phyloP scores from a whole-genome alignment of 2,113 vertebrate species.

The Cryptotis parvus region DNA sequence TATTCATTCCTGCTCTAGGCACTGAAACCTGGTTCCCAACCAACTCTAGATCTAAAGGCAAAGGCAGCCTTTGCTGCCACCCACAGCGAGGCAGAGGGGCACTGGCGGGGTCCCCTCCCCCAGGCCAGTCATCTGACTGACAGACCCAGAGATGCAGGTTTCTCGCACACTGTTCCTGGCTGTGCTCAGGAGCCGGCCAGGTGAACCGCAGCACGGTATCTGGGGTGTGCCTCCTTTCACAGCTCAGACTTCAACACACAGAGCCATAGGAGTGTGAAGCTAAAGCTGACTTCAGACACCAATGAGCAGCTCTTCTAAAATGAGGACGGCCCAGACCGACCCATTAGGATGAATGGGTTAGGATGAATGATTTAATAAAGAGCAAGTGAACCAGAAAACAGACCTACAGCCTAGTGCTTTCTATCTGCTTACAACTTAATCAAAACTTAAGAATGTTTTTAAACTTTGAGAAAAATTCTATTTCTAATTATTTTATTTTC shows the following conservation, averaged over 20 bases:
- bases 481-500: not conserved
- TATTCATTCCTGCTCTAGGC: rapidly evolving
- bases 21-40: not conserved
- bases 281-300: not conserved
- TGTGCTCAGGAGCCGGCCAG: not conserved
- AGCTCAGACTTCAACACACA: constrained; percentile 2
- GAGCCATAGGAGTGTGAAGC: not conserved
- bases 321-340: not conserved
- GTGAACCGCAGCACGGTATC: not conserved
- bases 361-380: not conserved
- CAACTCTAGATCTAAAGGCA: not conserved
- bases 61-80: not conserved
- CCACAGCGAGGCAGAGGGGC: too few relatives aligned
- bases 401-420: not conserved
- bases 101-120: too few relatives aligned
- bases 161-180: not conserved
- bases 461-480: not conserved
- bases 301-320: not conserved
- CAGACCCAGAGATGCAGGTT: not conserved
- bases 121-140: not conserved
- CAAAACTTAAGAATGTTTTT: not conserved
- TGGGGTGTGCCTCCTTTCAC: not conserved
- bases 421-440: not conserved
- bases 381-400: constrained; percentile 34
- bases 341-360: not conserved